These are phyloP conservation scores for Notechis scutatus DNA, from an alignment of 2,113 vertebrate species.

Conservation along the genomic window DNA sequence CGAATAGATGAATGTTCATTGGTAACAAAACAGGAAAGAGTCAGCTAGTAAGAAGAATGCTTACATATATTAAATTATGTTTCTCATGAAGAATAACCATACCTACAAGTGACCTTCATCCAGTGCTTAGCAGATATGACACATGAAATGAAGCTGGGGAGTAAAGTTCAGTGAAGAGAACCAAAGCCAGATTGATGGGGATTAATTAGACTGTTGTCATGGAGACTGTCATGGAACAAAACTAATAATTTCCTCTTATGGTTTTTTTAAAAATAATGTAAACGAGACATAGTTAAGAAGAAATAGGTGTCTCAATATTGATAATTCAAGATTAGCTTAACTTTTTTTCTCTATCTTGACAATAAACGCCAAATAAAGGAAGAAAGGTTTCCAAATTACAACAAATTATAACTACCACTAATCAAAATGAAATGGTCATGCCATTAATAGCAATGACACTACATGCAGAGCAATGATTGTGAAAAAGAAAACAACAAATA, in stretches of 20 bases:
- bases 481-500: background rate
- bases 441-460: background rate
- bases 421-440: background rate
- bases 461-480: background rate
- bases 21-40: background rate
- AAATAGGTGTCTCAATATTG: constrained; percentile 19
- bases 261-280: constrained; percentile 42
- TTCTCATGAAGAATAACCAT: constrained; percentile 30
- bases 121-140: constrained; percentile 43
- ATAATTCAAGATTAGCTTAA: constrained; percentile 18
- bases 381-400: background rate
- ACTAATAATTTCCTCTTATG: constrained; percentile 59
- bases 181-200: constrained; percentile 49
- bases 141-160: constrained; percentile 46
- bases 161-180: constrained; percentile 53
- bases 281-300: constrained; percentile 42
- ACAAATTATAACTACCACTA: background rate
- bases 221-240: constrained; percentile 59
- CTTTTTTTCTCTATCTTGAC: background rate
- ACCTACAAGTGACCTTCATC: constrained; percentile 40
- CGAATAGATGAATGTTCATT: background rate
- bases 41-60: constrained; percentile 13
- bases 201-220: constrained; percentile 69
- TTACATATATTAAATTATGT: constrained; percentile 24
- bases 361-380: background rate